Evolutionary conservation across 2,888 invertebrate species (phyloP).

Genomic region (Endotricha flammealis): DNA sequence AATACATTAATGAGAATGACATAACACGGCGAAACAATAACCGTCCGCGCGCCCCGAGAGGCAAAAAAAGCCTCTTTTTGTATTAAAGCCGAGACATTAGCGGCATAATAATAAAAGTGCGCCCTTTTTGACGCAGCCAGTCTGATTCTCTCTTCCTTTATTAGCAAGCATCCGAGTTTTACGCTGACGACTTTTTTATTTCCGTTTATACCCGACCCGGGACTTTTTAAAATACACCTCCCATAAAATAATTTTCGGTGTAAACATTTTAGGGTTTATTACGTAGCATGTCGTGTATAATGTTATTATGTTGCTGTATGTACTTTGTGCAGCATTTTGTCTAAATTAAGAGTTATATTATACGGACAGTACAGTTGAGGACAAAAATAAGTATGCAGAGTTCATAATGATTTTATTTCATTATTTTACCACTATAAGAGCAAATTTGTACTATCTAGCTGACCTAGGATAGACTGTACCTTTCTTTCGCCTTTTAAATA

Average conservation of each 20-base stretch:
- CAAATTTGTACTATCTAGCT: no score
- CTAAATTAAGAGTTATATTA: no score
- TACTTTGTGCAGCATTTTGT: background rate
- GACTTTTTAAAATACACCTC: slow-evolving; percentile 41
- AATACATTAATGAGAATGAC: background rate
- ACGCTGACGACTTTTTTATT: slow-evolving; percentile 68
- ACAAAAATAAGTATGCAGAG: no score
- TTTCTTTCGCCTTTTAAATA: no score
- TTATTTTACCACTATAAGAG: no score
- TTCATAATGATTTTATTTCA: no score
- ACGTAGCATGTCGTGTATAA: slow-evolving; percentile 35
- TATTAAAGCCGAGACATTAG: slow-evolving; percentile 52
- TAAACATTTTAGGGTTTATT: slow-evolving; percentile 57
- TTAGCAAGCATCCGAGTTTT: slow-evolving; percentile 61
- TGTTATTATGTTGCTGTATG: slow-evolving; percentile 26
- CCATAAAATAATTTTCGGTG: slow-evolving; percentile 48
- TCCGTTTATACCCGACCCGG: slow-evolving; percentile 42
- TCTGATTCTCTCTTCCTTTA: slow-evolving; percentile 61
- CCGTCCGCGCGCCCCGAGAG: slow-evolving; percentile 11
- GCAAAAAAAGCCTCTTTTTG: slow-evolving; percentile 28
- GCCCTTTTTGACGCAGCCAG: slow-evolving; percentile 43
- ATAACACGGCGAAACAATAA: slow-evolving; percentile 28
- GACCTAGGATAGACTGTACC: no score
- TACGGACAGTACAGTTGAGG: no score
- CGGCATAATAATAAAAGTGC: slow-evolving; percentile 63